Evolutionary conservation across 2,113 vertebrate species (phyloP).

Genomic region (Gorsachius goisagi): DNA sequence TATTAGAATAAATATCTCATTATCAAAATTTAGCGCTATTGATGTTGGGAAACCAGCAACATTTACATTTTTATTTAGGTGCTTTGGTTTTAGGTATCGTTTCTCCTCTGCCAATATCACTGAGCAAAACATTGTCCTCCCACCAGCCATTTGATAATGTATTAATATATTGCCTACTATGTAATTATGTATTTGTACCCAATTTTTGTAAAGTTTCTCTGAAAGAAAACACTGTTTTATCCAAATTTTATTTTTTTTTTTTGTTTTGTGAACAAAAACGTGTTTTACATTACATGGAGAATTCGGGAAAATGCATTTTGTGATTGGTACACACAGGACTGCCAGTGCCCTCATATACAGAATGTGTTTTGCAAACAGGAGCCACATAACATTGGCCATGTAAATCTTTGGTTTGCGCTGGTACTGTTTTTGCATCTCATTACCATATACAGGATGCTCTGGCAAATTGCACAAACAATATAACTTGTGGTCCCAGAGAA

Average conservation of each 20-base stretch:
- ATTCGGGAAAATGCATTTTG: background rate
- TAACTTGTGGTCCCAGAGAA: constrained; percentile 4
- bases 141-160: background rate
- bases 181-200: background rate
- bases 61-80: background rate
- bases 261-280: background rate
- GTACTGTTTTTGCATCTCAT: background rate
- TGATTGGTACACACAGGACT: background rate
- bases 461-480: constrained; percentile 12
- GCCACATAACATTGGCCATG: background rate
- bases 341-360: background rate
- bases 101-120: background rate
- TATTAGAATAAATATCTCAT: background rate
- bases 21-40: background rate
- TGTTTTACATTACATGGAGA: background rate
- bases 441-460: background rate
- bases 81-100: background rate
- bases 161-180: background rate
- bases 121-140: background rate
- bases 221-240: background rate
- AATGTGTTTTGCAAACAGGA: background rate
- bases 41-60: background rate
- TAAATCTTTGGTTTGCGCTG: background rate
- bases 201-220: background rate
- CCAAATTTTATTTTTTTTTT: too few species aligned